These are phyloP conservation scores for Luehdorfia chinensis DNA, from an alignment of 1,140 invertebrate species.

Conservation along the genomic window DNA sequence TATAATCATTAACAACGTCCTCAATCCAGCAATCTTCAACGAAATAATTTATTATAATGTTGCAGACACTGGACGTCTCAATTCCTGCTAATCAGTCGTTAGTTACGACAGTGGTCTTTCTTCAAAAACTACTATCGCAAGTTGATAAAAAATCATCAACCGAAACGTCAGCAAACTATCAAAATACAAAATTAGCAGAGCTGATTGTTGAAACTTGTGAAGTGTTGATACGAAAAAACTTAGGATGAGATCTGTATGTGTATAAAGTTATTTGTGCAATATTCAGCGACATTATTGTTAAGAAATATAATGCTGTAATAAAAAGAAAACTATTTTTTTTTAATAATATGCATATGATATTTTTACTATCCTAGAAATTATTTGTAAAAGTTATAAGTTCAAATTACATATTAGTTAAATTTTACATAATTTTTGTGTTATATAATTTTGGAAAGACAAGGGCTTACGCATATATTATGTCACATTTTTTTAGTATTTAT, in stretches of 20 bases:
- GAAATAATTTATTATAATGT: neutral
- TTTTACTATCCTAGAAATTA: too few relatives aligned
- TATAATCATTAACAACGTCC: too few relatives aligned
- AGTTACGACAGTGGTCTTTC: conserved; percentile 42
- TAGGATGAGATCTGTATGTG: conserved; percentile 19
- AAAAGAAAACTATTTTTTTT: neutral
- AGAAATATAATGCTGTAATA: too few relatives aligned
- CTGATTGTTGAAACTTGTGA: conserved; percentile 61
- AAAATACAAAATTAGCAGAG: conserved; percentile 52
- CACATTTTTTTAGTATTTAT: too few relatives aligned
- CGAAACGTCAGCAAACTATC: conserved; percentile 25
- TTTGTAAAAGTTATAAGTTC: too few relatives aligned
- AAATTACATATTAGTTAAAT: too few relatives aligned
- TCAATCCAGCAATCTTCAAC: too few relatives aligned
- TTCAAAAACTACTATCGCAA: conserved; percentile 45
- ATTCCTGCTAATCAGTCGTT: conserved; percentile 57
- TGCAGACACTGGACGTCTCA: conserved; percentile 51
- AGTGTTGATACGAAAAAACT: conserved; percentile 42
- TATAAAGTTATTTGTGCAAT: too few relatives aligned
- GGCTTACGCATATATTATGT: too few relatives aligned
- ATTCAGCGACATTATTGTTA: too few relatives aligned
- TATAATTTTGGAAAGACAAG: too few relatives aligned
- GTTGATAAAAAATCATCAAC: conserved; percentile 35
- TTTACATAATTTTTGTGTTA: too few relatives aligned
- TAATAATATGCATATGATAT: neutral